A percentile compares a stretch with the other conserved stretches of the same genome.
Conservation (phyloP, 2,113 vertebrate genomes). For the Paradoxurus hermaphroditus region DNA sequence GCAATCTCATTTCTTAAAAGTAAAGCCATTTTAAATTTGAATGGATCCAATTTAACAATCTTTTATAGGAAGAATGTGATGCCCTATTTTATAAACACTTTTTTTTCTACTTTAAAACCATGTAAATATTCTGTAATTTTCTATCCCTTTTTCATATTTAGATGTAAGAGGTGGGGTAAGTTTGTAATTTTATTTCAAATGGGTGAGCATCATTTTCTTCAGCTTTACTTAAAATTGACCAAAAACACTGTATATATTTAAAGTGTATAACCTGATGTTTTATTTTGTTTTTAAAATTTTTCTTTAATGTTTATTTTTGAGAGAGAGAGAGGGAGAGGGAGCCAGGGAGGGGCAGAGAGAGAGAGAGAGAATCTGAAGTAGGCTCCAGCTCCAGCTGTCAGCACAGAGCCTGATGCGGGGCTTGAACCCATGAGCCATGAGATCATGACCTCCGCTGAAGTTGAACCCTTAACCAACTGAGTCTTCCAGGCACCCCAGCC, state of each 20-base stretch:
- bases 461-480: too few species aligned
- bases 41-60: neutral
- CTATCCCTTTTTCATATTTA: neutral
- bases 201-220: neutral
- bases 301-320: too few species aligned
- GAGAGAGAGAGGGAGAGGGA: too few species aligned
- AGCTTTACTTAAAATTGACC: neutral
- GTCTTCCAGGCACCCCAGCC: too few species aligned
- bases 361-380: too few species aligned
- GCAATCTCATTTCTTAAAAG: neutral
- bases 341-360: too few species aligned
- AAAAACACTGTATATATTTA: neutral
- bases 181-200: neutral
- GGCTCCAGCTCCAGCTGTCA: too few species aligned
- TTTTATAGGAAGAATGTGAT: neutral
- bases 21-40: neutral
- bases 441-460: too few species aligned
- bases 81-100: neutral
- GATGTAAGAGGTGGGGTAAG: neutral
- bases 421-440: too few species aligned
- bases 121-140: neutral
- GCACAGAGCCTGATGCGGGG: too few species aligned
- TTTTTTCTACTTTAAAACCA: neutral
- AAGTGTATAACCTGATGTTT: too few species aligned
- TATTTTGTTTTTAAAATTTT: too few species aligned